Base-by-base conservation (phyloP, 2,797 vertebrate species). In the Cuniculus paca region DNA sequence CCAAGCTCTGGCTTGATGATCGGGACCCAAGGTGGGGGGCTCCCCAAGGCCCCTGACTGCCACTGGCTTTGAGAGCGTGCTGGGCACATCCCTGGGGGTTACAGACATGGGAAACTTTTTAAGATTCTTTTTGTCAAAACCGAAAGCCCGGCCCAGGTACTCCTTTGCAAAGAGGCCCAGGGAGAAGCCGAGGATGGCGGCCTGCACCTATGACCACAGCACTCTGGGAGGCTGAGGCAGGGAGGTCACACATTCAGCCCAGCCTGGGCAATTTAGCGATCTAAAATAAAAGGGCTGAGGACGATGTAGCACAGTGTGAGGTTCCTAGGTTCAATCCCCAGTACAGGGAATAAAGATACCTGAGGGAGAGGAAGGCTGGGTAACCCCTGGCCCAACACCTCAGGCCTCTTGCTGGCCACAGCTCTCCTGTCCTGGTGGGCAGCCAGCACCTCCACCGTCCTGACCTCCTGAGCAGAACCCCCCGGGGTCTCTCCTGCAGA, bases 91-190 rank as follows among this genome's bases (percentile, higher is more conserved):
- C 0, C 12, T 4, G 70, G 10, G 1, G 50, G 60, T 2, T 16
- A 2, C 2, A 19, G 24, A 7, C 2, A 0, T 4, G 5, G 28
- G 0, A 0, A 19, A 2, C 0, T 0, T 7, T 8, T 7, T 0
- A 0, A 74, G 34, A 14, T 26, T 1, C 0, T 70, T 31, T 34
- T n/a, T 22, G 19, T 94, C 74, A 28, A 14, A 17, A 24, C 0
- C 0, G 45, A 56, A 9, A 26, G 8, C 45, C 28, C 13, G 0
- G 28, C 7, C 0, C 48, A 81, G 63, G 6, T 5, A 31, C 0
- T 5, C 5, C n/a, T 34, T 4, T 4, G 39, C 6, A 0, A 4
- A 54, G 0, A 2, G 70, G 28, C 56, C 22, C 1, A 0, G 12
- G 74, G 28, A 50, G 28, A 45, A 9, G 28, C 74, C 50, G 45